Evolutionary conservation across 2,797 vertebrate species (phyloP), one percentile per base, ranked within the genome.

Genomic region (Scleropages formosus): DNA sequence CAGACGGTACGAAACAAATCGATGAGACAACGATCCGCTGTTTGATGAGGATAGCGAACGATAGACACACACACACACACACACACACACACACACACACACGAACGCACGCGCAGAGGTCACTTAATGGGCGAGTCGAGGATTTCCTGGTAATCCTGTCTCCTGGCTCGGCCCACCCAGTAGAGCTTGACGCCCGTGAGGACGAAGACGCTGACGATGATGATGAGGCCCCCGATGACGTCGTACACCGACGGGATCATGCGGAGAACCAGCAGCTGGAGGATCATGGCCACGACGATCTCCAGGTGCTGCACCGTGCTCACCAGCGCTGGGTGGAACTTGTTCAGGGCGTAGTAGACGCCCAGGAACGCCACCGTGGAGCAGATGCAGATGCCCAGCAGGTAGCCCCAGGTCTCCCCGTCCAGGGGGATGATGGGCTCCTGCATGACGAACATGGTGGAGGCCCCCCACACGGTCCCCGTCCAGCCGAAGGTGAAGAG

Each of bases 401-500:
- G 92, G 77, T 98, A 92, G 56, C 90, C 92, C 97, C 96, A 99
- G 2, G 95, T 96, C 75, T 94, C 89, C 79, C 90, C 88, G 0
- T 95, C 94, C 82, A 88, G 80, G 0, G 96, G 97, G 84, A 98
- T 92, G 0, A 96, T 95, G 27, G 96, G 95, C 82, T 98, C 94
- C 86, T 97, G 96, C 83, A 99, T 92, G 74, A 98, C 76, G 71
- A 91, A 94, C 94, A 98, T 89, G 72, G 95, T 94, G 51, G 92
- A 95, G 0, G 91, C 87, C 73, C 96, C 92, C 86, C 97, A 95
- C 68, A 95, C 80, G 0, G 92, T 96, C 81, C 98, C 95, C 0
- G 95, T 98, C 98, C 98, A 99, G 44, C 97, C 96, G 6, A 98
- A 97, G 3, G 96, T 96, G 87, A 99, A 99, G 24, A 99, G 90